Evolutionary conservation across 2,113 vertebrate genomes (phyloP), one percentile per base, ranked within the genome.

Genomic region (Hippolais icterina): DNA sequence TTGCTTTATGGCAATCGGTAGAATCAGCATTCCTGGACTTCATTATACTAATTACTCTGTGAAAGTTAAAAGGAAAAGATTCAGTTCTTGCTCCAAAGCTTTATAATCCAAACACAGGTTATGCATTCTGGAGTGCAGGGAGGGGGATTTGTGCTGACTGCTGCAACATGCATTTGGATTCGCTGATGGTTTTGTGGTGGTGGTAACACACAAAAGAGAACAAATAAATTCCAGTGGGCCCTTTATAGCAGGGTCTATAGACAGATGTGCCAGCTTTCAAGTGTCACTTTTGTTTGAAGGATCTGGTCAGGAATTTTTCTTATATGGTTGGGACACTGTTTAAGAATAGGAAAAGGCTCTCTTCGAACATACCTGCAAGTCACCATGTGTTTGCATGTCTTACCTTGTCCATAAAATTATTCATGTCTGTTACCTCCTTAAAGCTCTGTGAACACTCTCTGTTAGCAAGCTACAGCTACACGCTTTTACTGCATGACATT

Each of bases 1-100:
- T 86, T 72, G 44, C 24, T 63, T 84, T 68, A 41, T 53, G 23
- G 28, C 0, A 0, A 49, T 63, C 0, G 0, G 80, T 78, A 52
- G 60, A 59, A 91, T 54, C 52, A 78, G 50, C 59, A 44, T 81
- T 87, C 31, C 69, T 87, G 64, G 35, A 50, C 44, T 29, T 84
- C 23, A 25, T 71, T 66, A 33, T 60, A 13, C 31, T 53, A 74
- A 57, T 47, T 60, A 54, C n/a, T 68, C 2, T 21, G 64, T 33
- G 71, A n/a, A 83, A 85, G 50, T 60, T 68, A 47, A 64, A 84
- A 84, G 33, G 47, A 54, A 47, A 87, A 69, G 39, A 66, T 47
- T 18, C 18, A 33, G 66, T 63, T 83, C n/a, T 60, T 72, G 11
- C n/a, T 65, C 39, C 29, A 68, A 71, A 94, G 33, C n/a, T 77